Conservation (phyloP, 92 coral and sea anemone genomes). For the Epizoanthus fatuus region DNA sequence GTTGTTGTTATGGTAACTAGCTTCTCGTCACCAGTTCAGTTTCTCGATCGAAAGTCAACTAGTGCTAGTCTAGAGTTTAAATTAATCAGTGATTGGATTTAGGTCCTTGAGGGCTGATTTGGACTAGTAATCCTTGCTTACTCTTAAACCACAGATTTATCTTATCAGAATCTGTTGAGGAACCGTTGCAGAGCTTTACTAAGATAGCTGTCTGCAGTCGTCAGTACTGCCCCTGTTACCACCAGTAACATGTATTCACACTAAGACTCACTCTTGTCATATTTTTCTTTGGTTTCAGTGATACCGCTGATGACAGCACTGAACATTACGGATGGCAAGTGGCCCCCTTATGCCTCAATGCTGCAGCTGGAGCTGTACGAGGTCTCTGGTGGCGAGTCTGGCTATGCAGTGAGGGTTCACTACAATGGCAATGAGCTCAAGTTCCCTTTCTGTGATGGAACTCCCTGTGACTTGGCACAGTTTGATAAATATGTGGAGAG, state of each 20-base stretch:
- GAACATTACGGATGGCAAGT: conserved; percentile 80
- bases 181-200: too few species aligned
- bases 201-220: too few species aligned
- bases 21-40: too few species aligned
- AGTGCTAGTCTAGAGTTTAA: background rate
- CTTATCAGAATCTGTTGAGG: too few species aligned
- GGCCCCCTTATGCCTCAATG: conserved; percentile 96
- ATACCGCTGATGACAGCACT: conserved; percentile 85
- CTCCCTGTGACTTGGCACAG: conserved; percentile 45
- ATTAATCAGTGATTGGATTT: too few species aligned
- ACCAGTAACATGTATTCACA: background rate
- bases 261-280: background rate
- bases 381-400: conserved; percentile 31
- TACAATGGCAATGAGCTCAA: conserved; percentile 80
- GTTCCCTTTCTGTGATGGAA: conserved; percentile 79
- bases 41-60: background rate
- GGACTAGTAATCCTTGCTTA: too few species aligned
- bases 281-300: conserved; percentile 52
- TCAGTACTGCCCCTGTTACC: too few species aligned
- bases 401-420: conserved; percentile 82
- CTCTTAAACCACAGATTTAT: too few species aligned
- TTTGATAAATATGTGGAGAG: conserved; percentile 42
- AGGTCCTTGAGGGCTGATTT: too few species aligned
- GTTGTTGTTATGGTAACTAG: too few species aligned
- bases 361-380: conserved; percentile 84